Percentiles rank a stretch among this genome's conserved stretches.
These are phyloP conservation scores for Misgurnus mizolepis DNA, from an alignment of 2,113 vertebrate species.

Conservation along the genomic window DNA sequence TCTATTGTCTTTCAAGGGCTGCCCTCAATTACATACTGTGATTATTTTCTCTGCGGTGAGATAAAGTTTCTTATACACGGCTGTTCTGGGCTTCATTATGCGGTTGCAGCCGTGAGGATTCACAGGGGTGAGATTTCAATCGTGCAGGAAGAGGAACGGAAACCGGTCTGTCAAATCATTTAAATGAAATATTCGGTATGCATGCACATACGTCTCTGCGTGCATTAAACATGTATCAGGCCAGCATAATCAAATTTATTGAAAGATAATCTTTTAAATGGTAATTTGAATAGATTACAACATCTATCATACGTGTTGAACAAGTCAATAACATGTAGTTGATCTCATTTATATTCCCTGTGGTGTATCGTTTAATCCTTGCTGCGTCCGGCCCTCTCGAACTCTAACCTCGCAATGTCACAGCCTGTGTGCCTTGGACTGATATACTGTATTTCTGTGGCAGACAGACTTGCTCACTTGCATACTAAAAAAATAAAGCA, in stretches of 20 bases:
- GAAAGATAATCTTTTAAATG: constrained; percentile 48
- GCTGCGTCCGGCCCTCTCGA: constrained; percentile 12
- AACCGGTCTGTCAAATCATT: constrained; percentile 29
- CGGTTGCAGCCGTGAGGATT: constrained; percentile 20
- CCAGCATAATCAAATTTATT: constrained; percentile 38
- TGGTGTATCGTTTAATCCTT: constrained; percentile 11
- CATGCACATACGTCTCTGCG: constrained; percentile 21
- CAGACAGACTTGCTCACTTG: not conserved
- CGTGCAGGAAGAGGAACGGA: constrained; percentile 33
- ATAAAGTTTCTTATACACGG: constrained; percentile 47
- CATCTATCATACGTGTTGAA: constrained; percentile 48
- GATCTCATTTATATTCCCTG: constrained; percentile 42
- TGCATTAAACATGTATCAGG: constrained; percentile 52
- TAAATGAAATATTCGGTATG: constrained; percentile 51
- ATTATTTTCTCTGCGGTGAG: constrained; percentile 48
- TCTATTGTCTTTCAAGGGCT: constrained; percentile 58
- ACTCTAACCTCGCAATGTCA: constrained; percentile 39
- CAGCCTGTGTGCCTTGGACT: not conserved
- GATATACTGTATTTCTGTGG: not conserved
- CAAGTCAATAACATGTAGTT: constrained; percentile 42
- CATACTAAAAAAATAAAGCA: no score
- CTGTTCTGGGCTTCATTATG: constrained; percentile 38
- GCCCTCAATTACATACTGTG: constrained; percentile 58
- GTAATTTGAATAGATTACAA: constrained; percentile 54
- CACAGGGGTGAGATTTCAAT: constrained; percentile 33